Base-by-base conservation (phyloP, 2,888 invertebrate genomes). In the Cosmia trapezina region DNA sequence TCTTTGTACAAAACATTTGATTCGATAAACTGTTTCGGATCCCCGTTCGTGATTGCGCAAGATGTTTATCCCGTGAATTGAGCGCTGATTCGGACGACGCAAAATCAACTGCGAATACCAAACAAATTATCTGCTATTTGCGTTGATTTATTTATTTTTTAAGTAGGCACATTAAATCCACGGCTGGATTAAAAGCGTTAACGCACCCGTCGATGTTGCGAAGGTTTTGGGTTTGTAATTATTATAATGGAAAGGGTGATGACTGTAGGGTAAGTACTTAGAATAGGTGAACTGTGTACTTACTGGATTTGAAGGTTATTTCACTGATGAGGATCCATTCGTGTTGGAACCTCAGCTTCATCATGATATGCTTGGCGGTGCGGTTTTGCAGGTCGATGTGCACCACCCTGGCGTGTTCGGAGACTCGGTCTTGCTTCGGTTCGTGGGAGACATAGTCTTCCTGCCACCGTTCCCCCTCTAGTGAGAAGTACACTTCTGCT, bases 291-390 rank as follows among this genome's bases (percentile, higher is more conserved):
- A 45, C 49, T 6, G 54, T 59, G 66, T 28, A 93, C 97, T 97
- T 93, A 98, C 98, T 96, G 76, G 98, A 98, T 86, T 97, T 97
- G 91, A 99, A 99, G 54, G 97, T 97, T 85, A 99, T 97, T 95
- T 99, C 99, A 93, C 98, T 98, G 89, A 99, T 97, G 83, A 99
- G 96, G 79, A 99, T 97, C 99, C 99, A 99, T 90, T 98, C 97
- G 83, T 98, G 97, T 78, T 97, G 97, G 91, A 98, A 98, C 88
- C 96, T 97, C 22, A 99, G 96, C 87, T 97, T 97, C 87, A 98
- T 89, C 96, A 97, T 97, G 83, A 99, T 97, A 91, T 97, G 98
- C 88, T 97, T 97, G 0, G 98, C 99, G 1, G 98, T 97, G 77
- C 97, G 96, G 88, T 98, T 97, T 83, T 97, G 97, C 63, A 99